These are phyloP conservation scores for Drosophila hawaiiensis DNA, from an alignment of 2,888 invertebrate species.

Conservation along the genomic window DNA sequence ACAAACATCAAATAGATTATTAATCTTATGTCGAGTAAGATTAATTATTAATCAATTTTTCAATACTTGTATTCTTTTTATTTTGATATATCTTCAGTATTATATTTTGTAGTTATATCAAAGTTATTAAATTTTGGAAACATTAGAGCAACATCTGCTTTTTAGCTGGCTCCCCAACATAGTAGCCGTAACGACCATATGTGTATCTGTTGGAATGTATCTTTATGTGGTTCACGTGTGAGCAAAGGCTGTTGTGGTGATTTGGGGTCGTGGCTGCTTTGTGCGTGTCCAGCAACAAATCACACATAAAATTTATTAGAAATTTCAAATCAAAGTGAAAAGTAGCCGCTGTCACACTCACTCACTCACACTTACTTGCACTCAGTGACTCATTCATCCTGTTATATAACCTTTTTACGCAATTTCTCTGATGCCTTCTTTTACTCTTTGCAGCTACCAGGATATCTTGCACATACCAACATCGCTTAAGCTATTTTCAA, in stretches of 20 bases:
- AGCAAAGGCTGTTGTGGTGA: not conserved
- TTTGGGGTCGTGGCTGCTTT: not conserved
- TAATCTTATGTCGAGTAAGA: not conserved
- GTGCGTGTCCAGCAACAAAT: constrained; percentile 63
- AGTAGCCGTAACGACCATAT: constrained; percentile 53
- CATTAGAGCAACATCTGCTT: constrained; percentile 23
- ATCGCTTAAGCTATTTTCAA: constrained; percentile 90
- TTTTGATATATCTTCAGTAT: not conserved
- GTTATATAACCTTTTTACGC: constrained; percentile 71
- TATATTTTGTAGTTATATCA: not conserved
- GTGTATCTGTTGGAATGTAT: constrained; percentile 67
- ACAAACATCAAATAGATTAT: too few species aligned
- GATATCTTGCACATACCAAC: constrained; percentile 90
- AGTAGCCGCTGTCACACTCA: constrained; percentile 69
- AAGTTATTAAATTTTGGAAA: constrained; percentile 11
- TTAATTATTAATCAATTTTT: not conserved
- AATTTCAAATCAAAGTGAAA: constrained; percentile 81
- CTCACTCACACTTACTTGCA: constrained; percentile 8
- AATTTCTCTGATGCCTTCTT: constrained; percentile 61
- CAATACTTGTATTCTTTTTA: not conserved
- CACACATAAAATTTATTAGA: constrained; percentile 80
- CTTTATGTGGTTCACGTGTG: constrained; percentile 75
- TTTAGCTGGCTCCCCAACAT: constrained; percentile 1
- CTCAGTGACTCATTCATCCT: constrained; percentile 46
- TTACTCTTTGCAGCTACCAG: constrained; percentile 86